These are phyloP conservation scores for Fistularia commersonii DNA, from an alignment of 2,797 vertebrate species.

Conservation along the genomic window DNA sequence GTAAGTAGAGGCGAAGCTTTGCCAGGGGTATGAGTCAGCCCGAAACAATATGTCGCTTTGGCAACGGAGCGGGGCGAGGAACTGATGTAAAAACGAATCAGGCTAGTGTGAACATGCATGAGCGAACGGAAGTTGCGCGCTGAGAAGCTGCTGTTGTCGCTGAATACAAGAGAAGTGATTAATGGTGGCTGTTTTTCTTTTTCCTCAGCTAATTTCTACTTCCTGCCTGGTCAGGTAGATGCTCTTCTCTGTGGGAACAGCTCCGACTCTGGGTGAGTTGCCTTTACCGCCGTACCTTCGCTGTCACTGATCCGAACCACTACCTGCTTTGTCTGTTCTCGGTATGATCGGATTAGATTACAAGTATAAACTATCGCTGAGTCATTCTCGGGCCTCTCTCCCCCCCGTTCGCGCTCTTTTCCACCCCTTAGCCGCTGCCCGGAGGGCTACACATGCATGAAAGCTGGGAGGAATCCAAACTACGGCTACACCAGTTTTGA, in stretches of 20 bases:
- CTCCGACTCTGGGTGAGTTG: slow-evolving; percentile 94
- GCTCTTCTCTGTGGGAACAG: slow-evolving; percentile 97
- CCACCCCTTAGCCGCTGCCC: slow-evolving; percentile 84
- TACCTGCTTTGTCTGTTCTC: too few relatives aligned
- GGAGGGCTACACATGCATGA: slow-evolving; percentile 96
- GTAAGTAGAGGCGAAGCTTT: slow-evolving; percentile 72
- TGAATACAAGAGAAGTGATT: slow-evolving; percentile 21
- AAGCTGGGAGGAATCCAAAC: slow-evolving; percentile 97
- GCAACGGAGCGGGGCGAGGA: slow-evolving; percentile 19
- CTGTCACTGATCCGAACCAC: too few relatives aligned
- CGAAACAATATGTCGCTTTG: slow-evolving; percentile 45
- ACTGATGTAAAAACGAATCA: slow-evolving; percentile 17
- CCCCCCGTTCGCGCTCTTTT: background rate
- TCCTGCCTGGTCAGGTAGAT: slow-evolving; percentile 83
- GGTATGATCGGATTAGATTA: slow-evolving; percentile 23
- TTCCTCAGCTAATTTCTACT: slow-evolving; percentile 91
- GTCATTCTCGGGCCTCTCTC: slow-evolving; percentile 37
- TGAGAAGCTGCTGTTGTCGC: slow-evolving; percentile 15
- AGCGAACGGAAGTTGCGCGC: slow-evolving; percentile 18
- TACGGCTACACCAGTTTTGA: slow-evolving; percentile 99
- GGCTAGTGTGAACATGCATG: slow-evolving; percentile 3
- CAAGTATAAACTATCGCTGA: slow-evolving; percentile 11
- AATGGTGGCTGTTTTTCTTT: slow-evolving; percentile 28
- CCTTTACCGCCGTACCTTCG: background rate
- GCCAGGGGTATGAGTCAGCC: slow-evolving; percentile 46